Evolutionary conservation across 2,888 invertebrate genomes (phyloP).

Genomic region (Ormia ochracea): DNA sequence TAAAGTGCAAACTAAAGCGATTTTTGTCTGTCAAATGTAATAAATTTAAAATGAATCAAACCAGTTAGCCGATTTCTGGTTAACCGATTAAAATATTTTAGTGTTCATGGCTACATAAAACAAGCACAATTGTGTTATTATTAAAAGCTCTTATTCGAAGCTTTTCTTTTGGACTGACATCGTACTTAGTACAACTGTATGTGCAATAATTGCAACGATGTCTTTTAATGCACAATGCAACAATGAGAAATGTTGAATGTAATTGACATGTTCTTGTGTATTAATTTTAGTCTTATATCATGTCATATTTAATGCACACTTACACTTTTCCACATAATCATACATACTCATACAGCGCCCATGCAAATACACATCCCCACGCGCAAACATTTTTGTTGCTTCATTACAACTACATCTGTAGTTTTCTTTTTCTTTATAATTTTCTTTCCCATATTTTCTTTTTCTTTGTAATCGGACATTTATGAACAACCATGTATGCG

Average conservation of each 20-base stretch:
- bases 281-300: constrained; percentile 48
- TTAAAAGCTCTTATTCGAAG: background rate
- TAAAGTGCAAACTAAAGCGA: too few relatives aligned
- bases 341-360: too few relatives aligned
- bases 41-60: too few relatives aligned
- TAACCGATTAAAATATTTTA: too few relatives aligned
- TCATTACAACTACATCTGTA: background rate
- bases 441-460: too few relatives aligned
- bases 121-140: background rate
- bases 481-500: too few relatives aligned
- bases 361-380: background rate
- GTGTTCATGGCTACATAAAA: too few relatives aligned
- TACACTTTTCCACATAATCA: background rate
- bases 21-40: too few relatives aligned
- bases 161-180: background rate
- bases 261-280: constrained; percentile 58
- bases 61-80: too few relatives aligned
- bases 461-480: too few relatives aligned
- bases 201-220: background rate
- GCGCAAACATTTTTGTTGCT: background rate
- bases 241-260: constrained; percentile 35
- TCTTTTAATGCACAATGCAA: constrained; percentile 12
- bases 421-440: too few relatives aligned
- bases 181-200: background rate
- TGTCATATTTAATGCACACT: constrained; percentile 21